These are phyloP conservation scores for Phrynocephalus versicolor DNA, from an alignment of 2,113 vertebrate genomes.

Conservation along the genomic window DNA sequence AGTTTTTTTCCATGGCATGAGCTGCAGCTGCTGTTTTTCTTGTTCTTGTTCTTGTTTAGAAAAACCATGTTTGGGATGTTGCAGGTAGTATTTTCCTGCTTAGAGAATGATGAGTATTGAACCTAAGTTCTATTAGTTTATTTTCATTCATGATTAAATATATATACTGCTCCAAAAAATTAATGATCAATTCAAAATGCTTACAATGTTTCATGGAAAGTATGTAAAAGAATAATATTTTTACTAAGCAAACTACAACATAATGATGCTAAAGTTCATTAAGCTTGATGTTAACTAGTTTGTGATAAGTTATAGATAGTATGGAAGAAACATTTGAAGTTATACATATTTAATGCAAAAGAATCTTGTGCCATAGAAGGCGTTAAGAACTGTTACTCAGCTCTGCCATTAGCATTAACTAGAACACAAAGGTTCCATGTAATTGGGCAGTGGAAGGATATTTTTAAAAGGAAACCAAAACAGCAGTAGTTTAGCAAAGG, in stretches of 20 bases:
- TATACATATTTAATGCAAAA: neutral
- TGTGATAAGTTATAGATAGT: neutral
- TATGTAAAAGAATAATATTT: neutral
- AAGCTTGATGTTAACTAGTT: neutral
- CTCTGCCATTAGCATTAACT: neutral
- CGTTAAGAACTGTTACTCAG: neutral
- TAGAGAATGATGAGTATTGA: neutral
- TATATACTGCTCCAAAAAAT: constrained; percentile 1
- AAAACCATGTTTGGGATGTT: neutral
- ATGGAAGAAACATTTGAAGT: neutral
- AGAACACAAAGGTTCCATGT: neutral
- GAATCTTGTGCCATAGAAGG: neutral
- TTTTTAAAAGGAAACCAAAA: neutral
- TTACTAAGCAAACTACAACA: neutral
- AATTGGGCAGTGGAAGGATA: neutral
- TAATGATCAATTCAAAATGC: neutral
- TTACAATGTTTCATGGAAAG: neutral
- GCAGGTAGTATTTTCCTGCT: neutral
- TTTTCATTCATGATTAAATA: neutral
- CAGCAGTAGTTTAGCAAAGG: neutral
- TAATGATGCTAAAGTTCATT: neutral
- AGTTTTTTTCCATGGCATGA: no score
- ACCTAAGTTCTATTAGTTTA: neutral
- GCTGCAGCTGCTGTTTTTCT: no score
- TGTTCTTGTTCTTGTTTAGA: no score